Evolutionary conservation across 2,113 vertebrate species (phyloP).

Genomic region (Limanda limanda): DNA sequence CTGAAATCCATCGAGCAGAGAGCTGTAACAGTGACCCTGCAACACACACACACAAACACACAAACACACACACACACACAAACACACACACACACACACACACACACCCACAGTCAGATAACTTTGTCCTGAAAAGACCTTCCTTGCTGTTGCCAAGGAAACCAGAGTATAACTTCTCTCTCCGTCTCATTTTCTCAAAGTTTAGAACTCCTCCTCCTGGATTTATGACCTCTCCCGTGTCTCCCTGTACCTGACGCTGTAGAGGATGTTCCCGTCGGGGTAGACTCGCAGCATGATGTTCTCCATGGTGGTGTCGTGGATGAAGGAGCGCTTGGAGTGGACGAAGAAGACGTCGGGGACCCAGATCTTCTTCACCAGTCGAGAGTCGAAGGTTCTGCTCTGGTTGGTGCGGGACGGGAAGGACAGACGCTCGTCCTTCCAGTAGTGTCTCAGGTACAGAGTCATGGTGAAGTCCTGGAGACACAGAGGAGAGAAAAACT

Average conservation of each 20-base stretch:
- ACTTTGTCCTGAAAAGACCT: not conserved
- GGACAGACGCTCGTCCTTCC: constrained; percentile 93
- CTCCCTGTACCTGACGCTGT: constrained; percentile 87
- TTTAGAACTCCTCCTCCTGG: too few species aligned
- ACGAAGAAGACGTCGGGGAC: constrained; percentile 95
- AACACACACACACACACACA: constrained; percentile 18
- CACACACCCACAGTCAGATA: constrained; percentile 10
- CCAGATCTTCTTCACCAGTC: constrained; percentile 94
- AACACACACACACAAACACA: constrained; percentile 59
- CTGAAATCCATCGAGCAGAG: constrained; percentile 96
- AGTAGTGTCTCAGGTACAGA: constrained; percentile 95
- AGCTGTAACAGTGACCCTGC: constrained; percentile 91
- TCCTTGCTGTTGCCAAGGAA: constrained; percentile 11
- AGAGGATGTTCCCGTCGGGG: constrained; percentile 91
- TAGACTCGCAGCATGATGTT: constrained; percentile 92
- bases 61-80: constrained; percentile 31
- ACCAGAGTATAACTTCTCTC: not conserved
- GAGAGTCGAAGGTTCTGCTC: constrained; percentile 93
- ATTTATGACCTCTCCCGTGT: too few species aligned
- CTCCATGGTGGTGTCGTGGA: constrained; percentile 92
- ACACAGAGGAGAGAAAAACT: not conserved
- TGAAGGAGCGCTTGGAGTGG: constrained; percentile 94
- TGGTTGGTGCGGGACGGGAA: constrained; percentile 90
- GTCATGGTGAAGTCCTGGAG: constrained; percentile 95
- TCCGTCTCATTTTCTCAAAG: too few species aligned